Conservation (phyloP, 35 echinoderm and acorn worm genomes). For the Patiria miniata region DNA sequence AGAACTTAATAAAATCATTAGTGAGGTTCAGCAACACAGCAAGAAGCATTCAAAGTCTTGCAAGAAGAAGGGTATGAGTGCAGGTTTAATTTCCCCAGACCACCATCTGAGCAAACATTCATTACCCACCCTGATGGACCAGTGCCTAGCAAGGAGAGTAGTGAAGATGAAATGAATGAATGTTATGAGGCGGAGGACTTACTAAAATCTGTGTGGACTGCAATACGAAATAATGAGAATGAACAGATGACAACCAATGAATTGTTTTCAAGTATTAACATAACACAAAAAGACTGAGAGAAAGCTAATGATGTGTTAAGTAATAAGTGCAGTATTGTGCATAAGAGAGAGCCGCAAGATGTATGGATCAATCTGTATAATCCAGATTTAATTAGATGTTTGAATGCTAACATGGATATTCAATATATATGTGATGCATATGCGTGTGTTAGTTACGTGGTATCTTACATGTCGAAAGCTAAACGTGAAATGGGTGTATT, state of each 20-base stretch:
- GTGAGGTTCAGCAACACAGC: slow-evolving; percentile 56
- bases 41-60: too few species aligned
- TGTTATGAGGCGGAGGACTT: slow-evolving; percentile 18
- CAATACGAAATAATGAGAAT: neutral
- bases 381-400: too few species aligned
- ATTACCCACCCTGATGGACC: neutral
- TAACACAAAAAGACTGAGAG: too few species aligned
- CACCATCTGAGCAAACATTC: slow-evolving; percentile 57
- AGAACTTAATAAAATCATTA: slow-evolving; percentile 72
- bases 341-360: too few species aligned
- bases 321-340: slow-evolving; percentile 28
- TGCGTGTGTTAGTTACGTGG: slow-evolving; percentile 47
- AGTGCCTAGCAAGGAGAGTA: neutral
- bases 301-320: slow-evolving; percentile 27
- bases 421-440: slow-evolving; percentile 61
- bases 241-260: neutral
- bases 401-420: too few species aligned
- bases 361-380: too few species aligned
- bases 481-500: slow-evolving; percentile 78
- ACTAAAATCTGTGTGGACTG: neutral
- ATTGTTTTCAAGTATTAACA: slow-evolving; percentile 27
- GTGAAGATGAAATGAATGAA: neutral
- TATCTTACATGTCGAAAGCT: slow-evolving; percentile 73
- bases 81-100: too few species aligned
- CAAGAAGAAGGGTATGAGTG: too few species aligned